A percentile compares a stretch with the other conserved stretches of the same genome.
phyloP scores from a whole-genome alignment of 2,113 vertebrate genomes.

The Poeciliopsis retropinna region DNA sequence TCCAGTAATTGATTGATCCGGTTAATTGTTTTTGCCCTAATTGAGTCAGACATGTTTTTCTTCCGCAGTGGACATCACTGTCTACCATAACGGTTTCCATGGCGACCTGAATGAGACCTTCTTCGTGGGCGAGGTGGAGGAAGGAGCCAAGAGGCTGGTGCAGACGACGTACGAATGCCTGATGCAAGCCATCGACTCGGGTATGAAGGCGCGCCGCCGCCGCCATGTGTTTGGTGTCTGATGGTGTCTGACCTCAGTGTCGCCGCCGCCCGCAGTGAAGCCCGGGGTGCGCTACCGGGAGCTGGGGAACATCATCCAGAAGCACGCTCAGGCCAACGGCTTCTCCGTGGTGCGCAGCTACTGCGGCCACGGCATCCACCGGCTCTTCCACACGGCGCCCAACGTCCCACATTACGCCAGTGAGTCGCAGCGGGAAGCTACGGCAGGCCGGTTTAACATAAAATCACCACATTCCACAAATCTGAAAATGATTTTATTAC shows the following conservation, averaged over 20 bases:
- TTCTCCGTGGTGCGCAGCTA: conserved; percentile 99
- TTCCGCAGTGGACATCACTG: conserved; percentile 93
- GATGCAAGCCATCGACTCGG: conserved; percentile 97
- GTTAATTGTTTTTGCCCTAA: too few relatives aligned
- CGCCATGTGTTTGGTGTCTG: background rate
- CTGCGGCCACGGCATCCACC: conserved; percentile 98
- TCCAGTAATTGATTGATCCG: too few relatives aligned
- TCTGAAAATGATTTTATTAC: too few relatives aligned
- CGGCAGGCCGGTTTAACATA: too few relatives aligned
- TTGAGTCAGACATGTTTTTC: background rate
- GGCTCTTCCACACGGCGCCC: conserved; percentile 96
- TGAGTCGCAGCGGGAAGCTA: conserved; percentile 29
- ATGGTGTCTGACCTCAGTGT: too few relatives aligned
- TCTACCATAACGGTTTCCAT: conserved; percentile 96
- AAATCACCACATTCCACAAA: too few relatives aligned
- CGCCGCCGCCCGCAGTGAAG: conserved; percentile 84
- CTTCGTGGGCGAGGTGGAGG: conserved; percentile 94
- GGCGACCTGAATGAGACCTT: conserved; percentile 98
- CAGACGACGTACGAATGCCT: conserved; percentile 97
- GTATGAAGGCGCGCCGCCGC: conserved; percentile 69
- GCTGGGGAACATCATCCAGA: conserved; percentile 98
- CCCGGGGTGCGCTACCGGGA: conserved; percentile 96
- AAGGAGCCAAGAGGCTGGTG: conserved; percentile 90
- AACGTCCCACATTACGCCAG: conserved; percentile 87
- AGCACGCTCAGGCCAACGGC: conserved; percentile 94